Conservation (phyloP, 2,888 invertebrate species). For the Cylindroiulus punctatus region DNA sequence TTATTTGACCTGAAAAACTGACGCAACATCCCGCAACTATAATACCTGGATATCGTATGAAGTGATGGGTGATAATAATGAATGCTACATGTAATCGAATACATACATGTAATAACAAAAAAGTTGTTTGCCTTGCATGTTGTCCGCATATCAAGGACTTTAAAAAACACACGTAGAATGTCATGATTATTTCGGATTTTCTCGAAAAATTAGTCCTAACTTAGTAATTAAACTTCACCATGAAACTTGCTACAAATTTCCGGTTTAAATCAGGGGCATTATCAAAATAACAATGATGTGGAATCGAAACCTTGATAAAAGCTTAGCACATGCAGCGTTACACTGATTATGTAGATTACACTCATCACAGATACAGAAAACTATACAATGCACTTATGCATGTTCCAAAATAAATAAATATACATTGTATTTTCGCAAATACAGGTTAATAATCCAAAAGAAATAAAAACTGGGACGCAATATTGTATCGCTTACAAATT, state of each 20-base stretch:
- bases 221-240: not conserved
- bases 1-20: not conserved
- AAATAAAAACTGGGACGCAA: too few species aligned
- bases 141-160: not conserved
- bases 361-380: too few species aligned
- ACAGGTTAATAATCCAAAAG: too few species aligned
- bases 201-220: not conserved
- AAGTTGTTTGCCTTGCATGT: constrained; percentile 23
- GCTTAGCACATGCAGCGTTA: too few species aligned
- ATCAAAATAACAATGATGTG: not conserved
- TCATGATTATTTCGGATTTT: not conserved
- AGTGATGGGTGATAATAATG: not conserved
- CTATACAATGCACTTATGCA: too few species aligned
- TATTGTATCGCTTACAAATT: not conserved
- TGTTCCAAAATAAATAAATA: too few species aligned
- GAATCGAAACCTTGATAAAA: not conserved
- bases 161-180: not conserved
- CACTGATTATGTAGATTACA: too few species aligned
- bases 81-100: not conserved
- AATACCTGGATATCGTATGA: not conserved
- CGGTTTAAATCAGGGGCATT: not conserved
- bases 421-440: too few species aligned
- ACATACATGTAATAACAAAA: not conserved
- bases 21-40: not conserved
- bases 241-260: not conserved